Evolutionary conservation across 2,888 invertebrate genomes (phyloP).

Genomic region (Agrilus cyanescens): DNA sequence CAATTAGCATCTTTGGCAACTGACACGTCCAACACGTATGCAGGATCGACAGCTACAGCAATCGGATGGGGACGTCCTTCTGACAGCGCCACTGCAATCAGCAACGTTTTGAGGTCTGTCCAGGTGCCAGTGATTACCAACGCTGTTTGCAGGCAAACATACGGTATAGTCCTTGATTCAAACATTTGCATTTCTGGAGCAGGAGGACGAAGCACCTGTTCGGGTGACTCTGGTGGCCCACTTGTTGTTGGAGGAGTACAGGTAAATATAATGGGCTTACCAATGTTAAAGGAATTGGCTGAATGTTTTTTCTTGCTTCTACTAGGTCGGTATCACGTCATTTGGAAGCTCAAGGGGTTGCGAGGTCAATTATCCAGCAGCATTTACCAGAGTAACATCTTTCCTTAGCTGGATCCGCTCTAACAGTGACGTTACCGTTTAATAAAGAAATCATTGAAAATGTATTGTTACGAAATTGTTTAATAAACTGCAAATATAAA

Average conservation of each 20-base stretch:
- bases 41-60: slow-evolving; percentile 30
- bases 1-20: too few relatives aligned
- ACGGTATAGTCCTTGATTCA: slow-evolving; percentile 29
- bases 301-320: background rate
- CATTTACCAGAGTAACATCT: slow-evolving; percentile 7
- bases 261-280: slow-evolving; percentile 21
- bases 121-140: slow-evolving; percentile 35
- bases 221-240: slow-evolving; percentile 36
- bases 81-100: slow-evolving; percentile 25
- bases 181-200: slow-evolving; percentile 39
- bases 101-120: slow-evolving; percentile 33
- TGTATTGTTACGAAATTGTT: too few relatives aligned
- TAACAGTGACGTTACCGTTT: slow-evolving; percentile 8
- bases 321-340: background rate
- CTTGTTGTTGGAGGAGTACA: slow-evolving; percentile 12
- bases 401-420: slow-evolving; percentile 9
- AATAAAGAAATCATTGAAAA: too few relatives aligned
- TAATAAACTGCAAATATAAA: too few relatives aligned
- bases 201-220: slow-evolving; percentile 37
- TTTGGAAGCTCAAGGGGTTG: background rate
- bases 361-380: slow-evolving; percentile 1
- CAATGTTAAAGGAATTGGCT: slow-evolving; percentile 25
- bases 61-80: slow-evolving; percentile 39
- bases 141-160: slow-evolving; percentile 34
- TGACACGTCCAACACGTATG: slow-evolving; percentile 21